A percentile compares a stretch with the other conserved stretches of the same genome.
These are phyloP conservation scores for Chelonus insularis DNA, from an alignment of 1,140 invertebrate species.

Conservation along the genomic window DNA sequence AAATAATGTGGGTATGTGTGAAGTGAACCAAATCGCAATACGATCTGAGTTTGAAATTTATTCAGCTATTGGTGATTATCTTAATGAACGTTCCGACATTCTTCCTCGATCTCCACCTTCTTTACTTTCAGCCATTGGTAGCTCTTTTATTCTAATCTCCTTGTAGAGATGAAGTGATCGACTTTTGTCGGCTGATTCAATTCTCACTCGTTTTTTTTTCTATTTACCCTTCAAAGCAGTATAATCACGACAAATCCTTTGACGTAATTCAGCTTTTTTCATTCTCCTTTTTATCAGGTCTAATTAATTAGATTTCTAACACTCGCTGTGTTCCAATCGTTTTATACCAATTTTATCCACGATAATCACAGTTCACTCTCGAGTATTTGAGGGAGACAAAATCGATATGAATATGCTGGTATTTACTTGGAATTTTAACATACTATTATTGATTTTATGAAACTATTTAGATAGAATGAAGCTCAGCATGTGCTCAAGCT, in stretches of 20 bases:
- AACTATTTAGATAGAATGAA: too few relatives aligned
- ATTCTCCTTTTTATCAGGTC: background rate
- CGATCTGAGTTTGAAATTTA: conserved; percentile 37
- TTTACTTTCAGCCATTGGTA: conserved; percentile 10
- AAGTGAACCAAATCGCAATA: background rate
- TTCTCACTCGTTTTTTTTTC: conserved; percentile 8
- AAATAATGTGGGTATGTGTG: conserved; percentile 2
- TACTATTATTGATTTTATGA: too few relatives aligned
- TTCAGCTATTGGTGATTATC: conserved; percentile 43
- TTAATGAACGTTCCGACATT: conserved; percentile 36
- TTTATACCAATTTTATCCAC: background rate
- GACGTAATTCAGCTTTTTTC: conserved; percentile 1
- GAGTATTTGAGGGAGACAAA: too few relatives aligned
- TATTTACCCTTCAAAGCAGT: background rate
- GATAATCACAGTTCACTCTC: too few relatives aligned
- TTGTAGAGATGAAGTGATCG: conserved; percentile 19
- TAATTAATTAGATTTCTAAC: conserved; percentile 14
- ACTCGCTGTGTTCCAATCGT: background rate
- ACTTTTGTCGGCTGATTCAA: conserved; percentile 24
- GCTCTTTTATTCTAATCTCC: conserved; percentile 24
- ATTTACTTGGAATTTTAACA: too few relatives aligned
- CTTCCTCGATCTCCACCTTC: conserved; percentile 23
- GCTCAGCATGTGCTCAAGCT: too few relatives aligned
- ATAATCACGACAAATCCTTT: conserved; percentile 15
- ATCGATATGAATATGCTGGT: too few relatives aligned